phyloP scores from a whole-genome alignment of 2,797 vertebrate genomes.

The Neopelma chrysocephalum region DNA sequence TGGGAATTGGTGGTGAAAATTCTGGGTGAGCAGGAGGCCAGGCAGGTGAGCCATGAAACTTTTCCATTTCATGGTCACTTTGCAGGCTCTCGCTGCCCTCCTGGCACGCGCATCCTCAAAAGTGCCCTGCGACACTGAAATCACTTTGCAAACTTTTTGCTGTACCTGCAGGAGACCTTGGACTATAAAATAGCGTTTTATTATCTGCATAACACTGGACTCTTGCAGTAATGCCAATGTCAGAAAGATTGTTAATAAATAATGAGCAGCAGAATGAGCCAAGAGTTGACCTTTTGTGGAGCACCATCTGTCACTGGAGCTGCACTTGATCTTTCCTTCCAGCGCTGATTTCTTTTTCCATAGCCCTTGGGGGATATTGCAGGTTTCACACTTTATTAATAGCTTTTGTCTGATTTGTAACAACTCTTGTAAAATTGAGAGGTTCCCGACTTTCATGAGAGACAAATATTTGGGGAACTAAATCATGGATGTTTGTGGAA shows the following conservation, averaged over 20 bases:
- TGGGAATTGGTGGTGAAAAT: not conserved
- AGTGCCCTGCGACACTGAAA: conserved; percentile 42
- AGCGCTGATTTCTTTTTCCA: not conserved
- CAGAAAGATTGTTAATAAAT: conserved; percentile 75
- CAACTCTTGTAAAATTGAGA: conserved; percentile 29
- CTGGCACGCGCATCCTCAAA: not conserved
- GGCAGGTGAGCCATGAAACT: not conserved
- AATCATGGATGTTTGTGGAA: not conserved
- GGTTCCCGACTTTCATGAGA: not conserved
- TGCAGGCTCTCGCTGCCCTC: not conserved
- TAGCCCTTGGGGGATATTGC: conserved; percentile 12
- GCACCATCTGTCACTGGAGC: conserved; percentile 65
- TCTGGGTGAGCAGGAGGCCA: not conserved
- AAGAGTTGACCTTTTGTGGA: conserved; percentile 74
- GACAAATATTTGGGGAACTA: conserved; percentile 28
- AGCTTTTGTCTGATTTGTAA: conserved; percentile 20
- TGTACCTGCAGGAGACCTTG: conserved; percentile 71
- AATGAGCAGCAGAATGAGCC: conserved; percentile 69
- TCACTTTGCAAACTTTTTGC: conserved; percentile 67
- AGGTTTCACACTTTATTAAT: conserved; percentile 41
- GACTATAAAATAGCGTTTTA: conserved; percentile 66
- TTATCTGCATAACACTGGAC: conserved; percentile 62
- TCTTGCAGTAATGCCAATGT: conserved; percentile 51
- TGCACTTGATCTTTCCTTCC: conserved; percentile 56
- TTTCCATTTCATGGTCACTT: not conserved